Percentiles rank a stretch among this genome's conserved stretches.
These are phyloP conservation scores for Lamellibrachia luymesi DNA, from an alignment of 1,140 invertebrate species.

Conservation along the genomic window DNA sequence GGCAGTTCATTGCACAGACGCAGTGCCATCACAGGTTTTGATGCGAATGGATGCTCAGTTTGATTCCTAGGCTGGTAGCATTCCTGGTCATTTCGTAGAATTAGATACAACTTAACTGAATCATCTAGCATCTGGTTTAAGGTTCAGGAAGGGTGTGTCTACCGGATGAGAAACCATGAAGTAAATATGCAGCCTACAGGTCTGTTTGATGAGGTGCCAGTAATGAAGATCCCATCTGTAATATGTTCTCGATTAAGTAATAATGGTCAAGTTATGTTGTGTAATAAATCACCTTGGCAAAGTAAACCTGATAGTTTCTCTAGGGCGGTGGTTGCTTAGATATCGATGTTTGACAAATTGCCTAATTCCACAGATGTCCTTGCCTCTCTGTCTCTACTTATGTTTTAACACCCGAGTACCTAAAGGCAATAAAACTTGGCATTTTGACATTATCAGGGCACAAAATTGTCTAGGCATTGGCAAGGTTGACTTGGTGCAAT, in stretches of 20 bases:
- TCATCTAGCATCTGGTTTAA: not conserved
- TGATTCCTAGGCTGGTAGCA: not conserved
- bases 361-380: not conserved
- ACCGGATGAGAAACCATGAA: not conserved
- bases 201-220: not conserved
- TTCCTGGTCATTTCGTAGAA: not conserved
- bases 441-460: not conserved
- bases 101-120: not conserved
- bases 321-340: not conserved
- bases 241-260: not conserved
- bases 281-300: not conserved
- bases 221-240: not conserved
- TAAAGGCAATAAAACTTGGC: not conserved
- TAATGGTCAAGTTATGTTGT: not conserved
- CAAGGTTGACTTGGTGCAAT: not conserved
- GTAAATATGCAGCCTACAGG: not conserved
- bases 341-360: not conserved
- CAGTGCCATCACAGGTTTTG: too few relatives aligned
- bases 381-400: not conserved
- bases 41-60: not conserved
- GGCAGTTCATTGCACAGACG: too few relatives aligned
- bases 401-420: not conserved
- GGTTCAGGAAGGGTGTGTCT: not conserved
- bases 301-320: not conserved
- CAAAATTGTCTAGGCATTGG: not conserved